These are phyloP conservation scores for Gopherus evgoodei DNA, from an alignment of 2,113 vertebrate genomes.

Conservation along the genomic window DNA sequence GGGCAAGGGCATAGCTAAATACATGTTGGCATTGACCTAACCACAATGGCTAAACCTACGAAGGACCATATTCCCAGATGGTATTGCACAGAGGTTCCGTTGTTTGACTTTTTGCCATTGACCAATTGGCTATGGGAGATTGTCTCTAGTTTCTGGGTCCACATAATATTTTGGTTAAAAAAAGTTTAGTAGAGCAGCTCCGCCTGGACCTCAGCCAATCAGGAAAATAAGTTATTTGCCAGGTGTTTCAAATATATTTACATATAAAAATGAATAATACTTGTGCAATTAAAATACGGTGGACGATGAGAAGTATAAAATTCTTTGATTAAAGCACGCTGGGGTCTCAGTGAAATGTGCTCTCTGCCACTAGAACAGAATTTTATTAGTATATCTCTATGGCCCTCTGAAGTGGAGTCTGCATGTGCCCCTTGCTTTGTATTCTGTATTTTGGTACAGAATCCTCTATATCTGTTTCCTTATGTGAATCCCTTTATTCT, in stretches of 20 bases:
- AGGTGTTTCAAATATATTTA: not conserved
- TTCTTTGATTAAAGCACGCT: not conserved
- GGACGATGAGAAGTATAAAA: not conserved
- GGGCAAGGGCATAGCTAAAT: not conserved
- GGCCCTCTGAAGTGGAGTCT: not conserved
- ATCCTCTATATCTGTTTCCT: not conserved
- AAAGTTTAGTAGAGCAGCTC: not conserved
- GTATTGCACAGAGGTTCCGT: not conserved
- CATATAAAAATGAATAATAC: not conserved
- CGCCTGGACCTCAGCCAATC: not conserved
- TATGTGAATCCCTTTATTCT: not conserved
- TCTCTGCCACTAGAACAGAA: not conserved
- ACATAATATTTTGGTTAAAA: not conserved
- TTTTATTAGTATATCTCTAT: not conserved
- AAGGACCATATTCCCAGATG: not conserved
- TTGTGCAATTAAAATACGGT: fast-evolving
- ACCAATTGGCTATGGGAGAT: not conserved
- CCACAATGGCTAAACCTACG: not conserved
- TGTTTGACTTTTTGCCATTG: not conserved
- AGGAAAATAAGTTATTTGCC: not conserved
- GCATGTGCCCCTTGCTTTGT: not conserved
- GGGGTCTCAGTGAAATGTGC: not conserved
- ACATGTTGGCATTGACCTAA: not conserved
- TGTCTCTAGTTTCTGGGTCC: not conserved
- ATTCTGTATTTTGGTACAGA: not conserved